phyloP scores from a whole-genome alignment of 2,797 vertebrate species.

The Notamacropus eugenii region DNA sequence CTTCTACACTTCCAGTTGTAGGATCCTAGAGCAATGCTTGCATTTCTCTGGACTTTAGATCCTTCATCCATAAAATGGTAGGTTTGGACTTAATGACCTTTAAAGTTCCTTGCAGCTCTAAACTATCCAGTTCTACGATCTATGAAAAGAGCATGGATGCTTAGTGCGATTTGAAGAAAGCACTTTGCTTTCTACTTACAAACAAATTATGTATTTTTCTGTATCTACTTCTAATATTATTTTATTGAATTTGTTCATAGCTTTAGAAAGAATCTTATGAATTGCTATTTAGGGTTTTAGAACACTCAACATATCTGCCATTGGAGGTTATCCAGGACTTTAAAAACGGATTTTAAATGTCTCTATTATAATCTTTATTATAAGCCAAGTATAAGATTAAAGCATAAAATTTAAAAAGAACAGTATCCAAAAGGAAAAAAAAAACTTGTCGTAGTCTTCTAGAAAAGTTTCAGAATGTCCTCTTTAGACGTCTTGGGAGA shows the following conservation, averaged over 20 bases:
- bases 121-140: neutral
- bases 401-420: conserved; percentile 2
- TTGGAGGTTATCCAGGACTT: conserved; percentile 56
- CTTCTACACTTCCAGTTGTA: neutral
- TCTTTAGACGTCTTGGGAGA: neutral
- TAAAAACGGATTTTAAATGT: conserved; percentile 37
- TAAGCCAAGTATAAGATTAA: conserved; percentile 1
- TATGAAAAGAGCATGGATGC: neutral
- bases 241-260: conserved; percentile 48
- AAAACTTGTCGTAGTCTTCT: conserved; percentile 4
- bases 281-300: conserved; percentile 46
- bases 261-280: conserved; percentile 24
- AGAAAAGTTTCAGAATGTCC: neutral
- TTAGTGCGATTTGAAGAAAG: conserved; percentile 15
- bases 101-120: neutral
- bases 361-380: conserved; percentile 34
- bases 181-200: conserved; percentile 38
- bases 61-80: neutral
- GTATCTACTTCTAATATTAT: conserved; percentile 41
- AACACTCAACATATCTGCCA: conserved; percentile 38
- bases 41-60: neutral
- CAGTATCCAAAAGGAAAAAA: conserved; percentile 1
- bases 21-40: neutral
- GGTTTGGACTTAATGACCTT: neutral
- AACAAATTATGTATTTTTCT: conserved; percentile 30